A percentile compares a stretch with the other conserved stretches of the same genome.
Evolutionary conservation across 2,113 vertebrate genomes (phyloP).

Genomic region (Suricata suricatta): DNA sequence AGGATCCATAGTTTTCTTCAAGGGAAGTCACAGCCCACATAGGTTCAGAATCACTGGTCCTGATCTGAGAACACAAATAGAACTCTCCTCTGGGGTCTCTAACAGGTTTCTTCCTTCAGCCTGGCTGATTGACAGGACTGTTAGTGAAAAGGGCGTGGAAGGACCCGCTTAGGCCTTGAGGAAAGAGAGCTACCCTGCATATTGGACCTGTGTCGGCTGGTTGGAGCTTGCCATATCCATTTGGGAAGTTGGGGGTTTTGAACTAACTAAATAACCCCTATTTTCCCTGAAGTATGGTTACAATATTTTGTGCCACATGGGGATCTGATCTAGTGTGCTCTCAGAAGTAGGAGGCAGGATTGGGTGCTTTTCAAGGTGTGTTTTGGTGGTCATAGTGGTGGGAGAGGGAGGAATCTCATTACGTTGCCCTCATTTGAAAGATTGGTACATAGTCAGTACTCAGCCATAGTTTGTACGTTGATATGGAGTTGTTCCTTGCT

Average conservation of each 20-base stretch:
- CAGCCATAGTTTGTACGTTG: background rate
- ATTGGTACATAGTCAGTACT: background rate
- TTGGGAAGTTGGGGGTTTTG: background rate
- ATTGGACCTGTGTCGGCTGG: background rate
- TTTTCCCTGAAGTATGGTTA: constrained; percentile 26
- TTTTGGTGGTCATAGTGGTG: background rate
- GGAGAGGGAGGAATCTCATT: background rate
- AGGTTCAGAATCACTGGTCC: constrained; percentile 37
- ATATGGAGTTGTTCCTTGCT: background rate
- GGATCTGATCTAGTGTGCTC: background rate
- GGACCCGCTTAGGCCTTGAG: background rate
- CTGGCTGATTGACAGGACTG: background rate
- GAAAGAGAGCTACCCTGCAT: background rate
- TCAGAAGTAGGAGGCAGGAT: background rate
- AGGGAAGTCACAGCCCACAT: background rate
- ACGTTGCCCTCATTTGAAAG: background rate
- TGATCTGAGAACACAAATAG: background rate
- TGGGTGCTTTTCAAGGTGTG: background rate
- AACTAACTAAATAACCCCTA: background rate
- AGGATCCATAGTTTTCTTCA: constrained; percentile 10
- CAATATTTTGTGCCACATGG: background rate
- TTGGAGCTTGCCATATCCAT: background rate
- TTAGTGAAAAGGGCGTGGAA: background rate
- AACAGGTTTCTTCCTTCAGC: background rate
- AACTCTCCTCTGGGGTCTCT: background rate